phyloP scores from a whole-genome alignment of 2,797 vertebrate species.

The Arremon aurantiirostris region DNA sequence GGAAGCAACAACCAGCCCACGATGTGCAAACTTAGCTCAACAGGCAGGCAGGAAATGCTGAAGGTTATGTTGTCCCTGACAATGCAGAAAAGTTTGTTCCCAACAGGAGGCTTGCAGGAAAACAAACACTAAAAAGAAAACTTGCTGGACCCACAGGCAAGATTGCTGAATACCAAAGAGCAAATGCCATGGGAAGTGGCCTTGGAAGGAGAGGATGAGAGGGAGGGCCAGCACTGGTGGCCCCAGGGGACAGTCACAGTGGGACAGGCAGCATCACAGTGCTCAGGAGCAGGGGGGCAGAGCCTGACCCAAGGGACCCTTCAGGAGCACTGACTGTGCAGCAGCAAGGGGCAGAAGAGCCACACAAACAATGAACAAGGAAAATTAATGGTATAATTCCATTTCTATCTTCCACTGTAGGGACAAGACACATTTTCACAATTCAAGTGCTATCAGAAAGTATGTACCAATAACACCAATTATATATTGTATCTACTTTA shows the following conservation, averaged over 20 bases:
- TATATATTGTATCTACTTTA: background rate
- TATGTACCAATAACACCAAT: background rate
- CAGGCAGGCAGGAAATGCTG: background rate
- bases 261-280: background rate
- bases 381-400: too few species aligned
- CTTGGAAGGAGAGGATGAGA: background rate
- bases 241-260: background rate
- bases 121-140: background rate
- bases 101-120: background rate
- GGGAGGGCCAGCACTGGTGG: background rate
- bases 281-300: background rate
- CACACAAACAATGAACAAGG: background rate
- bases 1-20: background rate
- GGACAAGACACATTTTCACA: background rate
- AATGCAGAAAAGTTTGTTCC: background rate
- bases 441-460: background rate
- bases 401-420: background rate
- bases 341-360: background rate
- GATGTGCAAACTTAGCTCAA: background rate
- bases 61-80: background rate
- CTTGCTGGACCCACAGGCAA: background rate
- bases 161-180: background rate
- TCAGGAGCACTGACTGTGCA: background rate
- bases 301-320: background rate
- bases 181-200: background rate